Base-by-base conservation (phyloP, 1,140 invertebrate genomes). In the Drosophila persimilis region DNA sequence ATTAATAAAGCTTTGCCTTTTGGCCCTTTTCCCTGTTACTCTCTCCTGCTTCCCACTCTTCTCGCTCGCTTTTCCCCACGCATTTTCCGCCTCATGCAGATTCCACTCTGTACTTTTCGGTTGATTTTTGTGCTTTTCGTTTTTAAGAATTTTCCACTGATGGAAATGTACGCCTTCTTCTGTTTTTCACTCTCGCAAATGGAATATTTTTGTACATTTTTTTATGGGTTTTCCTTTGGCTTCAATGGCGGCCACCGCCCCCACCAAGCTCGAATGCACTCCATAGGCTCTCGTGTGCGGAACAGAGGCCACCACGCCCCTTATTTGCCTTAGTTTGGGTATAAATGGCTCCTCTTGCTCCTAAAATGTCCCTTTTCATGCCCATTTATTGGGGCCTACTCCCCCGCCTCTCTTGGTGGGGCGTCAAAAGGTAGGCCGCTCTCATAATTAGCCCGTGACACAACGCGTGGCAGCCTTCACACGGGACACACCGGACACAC, bases 391-490 rank as follows among this genome's bases (percentile, higher is more conserved):
- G 44, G 31, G 31, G 20, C 29, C 56, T 15, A 29, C 8, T 29
- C 8, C 62, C 56, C 56, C 24, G 44, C 55, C 65, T 56, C 62
- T 6, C 1, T 0, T 24, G 24, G 24, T 1, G 29, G 7, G 31
- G n/a, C 44, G 65, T 69, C 62, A 66, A 69, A 66, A 67, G 50
- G 65, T 67, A 50, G 51, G 46, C 50, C 56, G 65, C 31, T 31
- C 45, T 70, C 64, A 69, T 70, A 70, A 70, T 70, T 70, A 70
- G 66, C 64, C 64, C 66, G 57, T 70, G 66, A 70, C 66, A 70
- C 44, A 43, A 56, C 24, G 24, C 24, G 0, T 26, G 20, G 20
- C 20, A 20, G 20, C 24, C 24, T 5, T 5, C 24, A 26, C 24
- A 24, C 17, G 17, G 17, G 24, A 24, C 24, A 24, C 5, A 26